Base-by-base conservation (phyloP, 2,797 vertebrate genomes). In the Allochrocebus solatus region DNA sequence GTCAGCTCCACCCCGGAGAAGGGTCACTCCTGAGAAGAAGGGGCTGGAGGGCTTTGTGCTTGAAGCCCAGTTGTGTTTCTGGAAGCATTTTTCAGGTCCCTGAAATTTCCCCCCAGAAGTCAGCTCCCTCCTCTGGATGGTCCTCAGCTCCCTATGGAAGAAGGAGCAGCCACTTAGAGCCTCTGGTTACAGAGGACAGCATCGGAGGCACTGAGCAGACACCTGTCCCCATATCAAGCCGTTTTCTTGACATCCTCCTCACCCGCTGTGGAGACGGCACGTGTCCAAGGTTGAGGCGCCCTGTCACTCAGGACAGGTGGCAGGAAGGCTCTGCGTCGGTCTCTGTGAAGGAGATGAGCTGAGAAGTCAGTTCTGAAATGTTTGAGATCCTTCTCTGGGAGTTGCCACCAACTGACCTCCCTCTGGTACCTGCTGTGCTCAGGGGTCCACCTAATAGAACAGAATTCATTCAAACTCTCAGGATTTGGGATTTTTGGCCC, bases 301-400 rank as follows among this genome's bases (percentile, higher is more conserved):
- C 55, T 9, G 0, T 21, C 84, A 0, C 74, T 50, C 14, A 2
- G 84, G 55, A 21, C 1, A 2, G 59, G 24, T 0, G 2, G 9
- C 39, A 8, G 1, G n/a, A 14, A 50, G 22, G 22, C 84, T 17
- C 12, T 1, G 0, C 28, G 5, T 30, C 1, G 0, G 26, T 8
- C 22, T 30, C 4, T 39, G 36, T 2, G 4, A 53, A 36, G 39
- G 57, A 72, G 24, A 1, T 1, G n/a, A 1, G 0, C 59, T 4
- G 46, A n/a, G 67, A 13, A 0, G 70, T 43, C 61, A 4, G 21
- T 19, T 50, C 59, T 12, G 33, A 39, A 16, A 16, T 0, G 5
- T 39, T 4, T 3, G 36, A 19, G 5, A 21, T 59, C 46, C 81
- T 24, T 55, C 57, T 1, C 50, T 6, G 0, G 22, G 28, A 28